Evolutionary conservation across 2,888 invertebrate genomes (phyloP).

Genomic region (Sesamia inferens): DNA sequence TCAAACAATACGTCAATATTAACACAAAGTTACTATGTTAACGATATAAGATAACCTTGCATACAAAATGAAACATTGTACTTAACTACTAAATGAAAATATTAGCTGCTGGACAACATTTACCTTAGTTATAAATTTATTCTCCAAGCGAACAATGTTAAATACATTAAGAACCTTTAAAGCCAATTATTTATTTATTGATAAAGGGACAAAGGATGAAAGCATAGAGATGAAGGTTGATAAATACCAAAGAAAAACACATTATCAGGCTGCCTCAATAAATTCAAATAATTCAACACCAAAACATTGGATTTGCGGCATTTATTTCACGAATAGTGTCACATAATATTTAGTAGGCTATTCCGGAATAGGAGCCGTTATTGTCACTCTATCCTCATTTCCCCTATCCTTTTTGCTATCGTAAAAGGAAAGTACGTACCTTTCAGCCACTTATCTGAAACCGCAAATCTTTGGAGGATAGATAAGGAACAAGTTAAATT

Average conservation of each 20-base stretch:
- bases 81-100: no score
- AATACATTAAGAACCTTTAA: no score
- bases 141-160: no score
- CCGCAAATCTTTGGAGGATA: constrained; percentile 30
- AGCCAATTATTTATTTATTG: not conserved
- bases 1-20: no score
- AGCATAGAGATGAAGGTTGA: not conserved
- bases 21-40: no score
- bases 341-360: constrained; percentile 6
- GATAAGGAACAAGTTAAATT: constrained; percentile 45
- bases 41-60: no score
- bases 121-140: no score
- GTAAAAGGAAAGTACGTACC: constrained; percentile 22
- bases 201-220: not conserved
- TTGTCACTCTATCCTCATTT: constrained; percentile 12
- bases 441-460: constrained; percentile 39
- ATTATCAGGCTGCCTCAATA: not conserved
- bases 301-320: constrained; percentile 2
- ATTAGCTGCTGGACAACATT: no score
- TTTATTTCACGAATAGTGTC: not conserved
- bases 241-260: not conserved
- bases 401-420: constrained; percentile 22
- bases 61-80: no score
- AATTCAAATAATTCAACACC: not conserved
- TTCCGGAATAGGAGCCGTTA: constrained; percentile 4